phyloP scores from a whole-genome alignment of 2,113 vertebrate species.

The Phainopepla nitens region DNA sequence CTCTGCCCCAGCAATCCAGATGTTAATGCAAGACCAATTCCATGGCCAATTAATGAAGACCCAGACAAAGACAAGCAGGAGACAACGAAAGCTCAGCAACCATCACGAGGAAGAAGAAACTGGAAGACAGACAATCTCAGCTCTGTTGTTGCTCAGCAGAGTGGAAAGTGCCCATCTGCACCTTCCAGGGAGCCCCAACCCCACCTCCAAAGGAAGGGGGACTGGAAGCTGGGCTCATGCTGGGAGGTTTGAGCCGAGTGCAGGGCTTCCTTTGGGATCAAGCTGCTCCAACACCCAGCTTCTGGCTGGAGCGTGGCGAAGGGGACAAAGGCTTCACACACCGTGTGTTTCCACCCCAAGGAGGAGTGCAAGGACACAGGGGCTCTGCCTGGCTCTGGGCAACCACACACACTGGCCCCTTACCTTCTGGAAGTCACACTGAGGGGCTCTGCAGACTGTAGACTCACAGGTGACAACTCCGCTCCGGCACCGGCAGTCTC shows the following conservation, averaged over 20 bases:
- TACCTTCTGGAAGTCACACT: slow-evolving; percentile 88
- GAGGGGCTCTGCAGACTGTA: slow-evolving; percentile 76
- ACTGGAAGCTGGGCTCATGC: neutral
- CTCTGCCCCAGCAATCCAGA: neutral
- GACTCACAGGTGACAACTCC: slow-evolving; percentile 79
- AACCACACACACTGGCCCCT: neutral
- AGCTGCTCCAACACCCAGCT: neutral
- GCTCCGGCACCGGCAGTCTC: slow-evolving; percentile 80
- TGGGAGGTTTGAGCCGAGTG: neutral
- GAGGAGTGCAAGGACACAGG: neutral
- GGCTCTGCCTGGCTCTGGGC: neutral
- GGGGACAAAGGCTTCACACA: neutral
- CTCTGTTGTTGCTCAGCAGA: slow-evolving; percentile 1
- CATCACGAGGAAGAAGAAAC: neutral
- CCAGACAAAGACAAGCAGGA: neutral
- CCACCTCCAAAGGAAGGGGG: neutral
- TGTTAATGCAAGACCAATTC: neutral
- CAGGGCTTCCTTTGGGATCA: neutral
- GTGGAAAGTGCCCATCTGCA: slow-evolving; percentile 10
- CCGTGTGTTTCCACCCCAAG: neutral
- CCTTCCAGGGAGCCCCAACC: neutral
- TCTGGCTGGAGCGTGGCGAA: fast-evolving
- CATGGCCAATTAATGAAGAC: slow-evolving; percentile 34
- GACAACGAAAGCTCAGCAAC: neutral
- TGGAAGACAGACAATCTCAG: neutral